Evolutionary conservation across 2,113 vertebrate species (phyloP).

Genomic region (Oncorhynchus keta): DNA sequence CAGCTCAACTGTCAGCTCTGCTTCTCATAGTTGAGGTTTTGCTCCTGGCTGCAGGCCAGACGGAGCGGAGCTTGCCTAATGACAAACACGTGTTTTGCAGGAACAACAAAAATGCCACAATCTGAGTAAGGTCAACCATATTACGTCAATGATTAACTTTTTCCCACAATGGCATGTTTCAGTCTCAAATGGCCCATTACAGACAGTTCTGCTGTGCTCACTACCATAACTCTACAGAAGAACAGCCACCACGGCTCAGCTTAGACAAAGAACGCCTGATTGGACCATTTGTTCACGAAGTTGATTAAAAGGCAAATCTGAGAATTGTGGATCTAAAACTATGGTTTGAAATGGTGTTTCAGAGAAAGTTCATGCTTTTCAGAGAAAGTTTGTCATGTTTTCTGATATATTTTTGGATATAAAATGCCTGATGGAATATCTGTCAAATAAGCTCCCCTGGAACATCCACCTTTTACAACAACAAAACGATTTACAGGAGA

Average conservation of each 20-base stretch:
- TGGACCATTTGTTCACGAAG: not conserved
- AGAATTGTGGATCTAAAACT: not conserved
- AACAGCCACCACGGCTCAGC: not conserved
- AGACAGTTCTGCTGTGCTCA: slow-evolving; percentile 43
- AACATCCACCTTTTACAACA: not conserved
- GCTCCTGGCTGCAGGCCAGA: slow-evolving; percentile 53
- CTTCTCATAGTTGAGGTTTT: slow-evolving; percentile 46
- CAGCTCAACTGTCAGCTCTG: slow-evolving; percentile 33
- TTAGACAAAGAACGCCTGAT: not conserved
- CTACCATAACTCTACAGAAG: slow-evolving; percentile 29
- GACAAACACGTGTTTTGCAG: slow-evolving; percentile 73
- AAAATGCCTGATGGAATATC: not conserved
- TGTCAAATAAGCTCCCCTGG: not conserved
- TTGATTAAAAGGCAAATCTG: not conserved
- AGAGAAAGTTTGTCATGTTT: no score
- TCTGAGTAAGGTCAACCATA: slow-evolving; percentile 72
- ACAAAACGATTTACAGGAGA: not conserved
- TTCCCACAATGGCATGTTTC: slow-evolving; percentile 76
- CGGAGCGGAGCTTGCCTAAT: slow-evolving; percentile 68
- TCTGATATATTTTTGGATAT: not conserved
- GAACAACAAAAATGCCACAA: slow-evolving; percentile 76
- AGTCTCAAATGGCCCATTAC: slow-evolving; percentile 62
- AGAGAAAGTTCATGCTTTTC: not conserved
- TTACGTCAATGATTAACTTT: slow-evolving; percentile 80
- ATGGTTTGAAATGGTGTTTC: not conserved